Evolutionary conservation across 2,797 vertebrate genomes (phyloP), one percentile per base, ranked within the genome.

Genomic region (Enteromius mattozi): DNA sequence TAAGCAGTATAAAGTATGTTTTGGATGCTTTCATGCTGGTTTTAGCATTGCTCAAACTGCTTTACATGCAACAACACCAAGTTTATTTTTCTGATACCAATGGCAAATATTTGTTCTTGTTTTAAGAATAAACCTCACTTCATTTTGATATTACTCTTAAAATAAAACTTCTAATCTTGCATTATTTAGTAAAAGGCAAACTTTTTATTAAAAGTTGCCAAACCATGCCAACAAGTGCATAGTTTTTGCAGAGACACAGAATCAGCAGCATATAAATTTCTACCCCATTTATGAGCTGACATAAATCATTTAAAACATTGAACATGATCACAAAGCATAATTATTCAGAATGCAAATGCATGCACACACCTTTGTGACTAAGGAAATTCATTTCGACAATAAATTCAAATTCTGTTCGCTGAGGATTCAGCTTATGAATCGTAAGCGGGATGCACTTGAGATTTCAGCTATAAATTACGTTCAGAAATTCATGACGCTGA

Each of bases 401-500:
- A 66, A 6, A 61, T 74, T 68, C 17, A 49, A 61, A 69, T 37
- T 80, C 35, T 42, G 27, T 49, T 83, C 27, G 9, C 59, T 27
- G 27, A 74, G 76, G 21, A 37, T 80, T 83, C 63, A 61, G 35
- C 75, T 49, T 63, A 65, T 81, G 76, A 83, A 75, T 80, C 19
- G 37, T 49, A 45, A 78, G 66, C 45, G 16, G 47, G 47, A 75
- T 30, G 14, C 76, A 59, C 76, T 40, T 74, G 59, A 75, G 80
- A 83, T 42, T 81, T 42, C 71, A 65, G 45, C n/a, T n/a, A 69
- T 63, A 42, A 80, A 83, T 86, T 74, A 70, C 49, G 54, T 54
- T 86, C 61, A 59, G 24, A 42, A 45, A 79, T 24, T 24, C 80
- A 61, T 63, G 54, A 16, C 2, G 40, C 54, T 56, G 66, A 78